Evolutionary conservation across 2,888 invertebrate genomes (phyloP).

Genomic region (Sminthurinus aureus): DNA sequence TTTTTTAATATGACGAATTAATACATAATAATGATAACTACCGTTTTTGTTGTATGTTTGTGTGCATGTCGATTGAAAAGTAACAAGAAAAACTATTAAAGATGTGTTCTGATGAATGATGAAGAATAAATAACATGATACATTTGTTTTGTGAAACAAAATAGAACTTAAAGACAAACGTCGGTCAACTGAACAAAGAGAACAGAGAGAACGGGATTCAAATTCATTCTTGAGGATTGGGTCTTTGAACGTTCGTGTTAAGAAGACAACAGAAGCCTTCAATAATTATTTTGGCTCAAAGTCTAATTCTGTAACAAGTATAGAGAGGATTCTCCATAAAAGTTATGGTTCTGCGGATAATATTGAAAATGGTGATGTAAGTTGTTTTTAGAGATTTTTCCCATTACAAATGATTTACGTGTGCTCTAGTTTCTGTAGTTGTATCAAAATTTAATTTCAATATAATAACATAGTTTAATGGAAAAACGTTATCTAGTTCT

Average conservation of each 20-base stretch:
- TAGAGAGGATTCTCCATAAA: conserved; percentile 71
- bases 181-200: background rate
- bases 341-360: conserved; percentile 92
- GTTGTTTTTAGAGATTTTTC: background rate
- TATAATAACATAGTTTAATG: too few species aligned
- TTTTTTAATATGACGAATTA: too few species aligned
- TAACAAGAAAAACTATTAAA: too few species aligned
- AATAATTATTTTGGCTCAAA: conserved; percentile 89
- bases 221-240: conserved; percentile 92
- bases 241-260: conserved; percentile 88
- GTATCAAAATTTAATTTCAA: too few species aligned
- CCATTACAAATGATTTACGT: background rate
- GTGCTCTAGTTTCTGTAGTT: background rate
- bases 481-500: too few species aligned
- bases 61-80: too few species aligned
- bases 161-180: conserved; percentile 5
- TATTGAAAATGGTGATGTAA: conserved; percentile 65
- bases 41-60: too few species aligned
- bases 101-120: too few species aligned
- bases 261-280: conserved; percentile 91
- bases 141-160: background rate
- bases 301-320: conserved; percentile 66
- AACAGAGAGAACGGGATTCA: conserved; percentile 79
- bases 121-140: background rate
- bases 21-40: too few species aligned